Evolutionary conservation across 2,888 invertebrate genomes (phyloP).

Genomic region (Macaria liturata): DNA sequence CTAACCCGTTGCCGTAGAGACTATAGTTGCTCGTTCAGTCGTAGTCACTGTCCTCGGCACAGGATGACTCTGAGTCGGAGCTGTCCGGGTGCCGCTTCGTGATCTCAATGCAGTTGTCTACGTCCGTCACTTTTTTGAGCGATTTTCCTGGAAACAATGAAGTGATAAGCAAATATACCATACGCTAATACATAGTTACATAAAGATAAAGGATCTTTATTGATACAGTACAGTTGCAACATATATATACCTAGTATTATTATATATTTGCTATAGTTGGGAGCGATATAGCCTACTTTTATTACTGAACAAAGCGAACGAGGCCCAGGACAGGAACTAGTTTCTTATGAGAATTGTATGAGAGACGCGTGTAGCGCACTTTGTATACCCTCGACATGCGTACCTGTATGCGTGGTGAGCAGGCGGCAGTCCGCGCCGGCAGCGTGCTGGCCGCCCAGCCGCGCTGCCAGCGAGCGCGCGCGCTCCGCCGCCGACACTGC

Average conservation of each 20-base stretch:
- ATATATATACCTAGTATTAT: too few species aligned
- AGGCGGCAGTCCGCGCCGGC: slow-evolving; percentile 68
- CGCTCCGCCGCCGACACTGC: slow-evolving; percentile 73
- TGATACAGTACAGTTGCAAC: too few species aligned
- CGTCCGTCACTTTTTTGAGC: slow-evolving; percentile 74
- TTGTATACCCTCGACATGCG: not conserved
- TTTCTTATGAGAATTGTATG: too few species aligned
- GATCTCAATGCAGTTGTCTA: slow-evolving; percentile 80
- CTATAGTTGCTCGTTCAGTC: slow-evolving; percentile 48
- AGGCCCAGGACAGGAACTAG: too few species aligned
- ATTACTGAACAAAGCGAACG: too few species aligned
- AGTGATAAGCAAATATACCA: too few species aligned
- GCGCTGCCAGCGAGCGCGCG: slow-evolving; percentile 69
- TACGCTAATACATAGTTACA: too few species aligned
- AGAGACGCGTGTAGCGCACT: too few species aligned
- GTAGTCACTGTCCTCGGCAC: slow-evolving; percentile 69
- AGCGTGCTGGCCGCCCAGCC: slow-evolving; percentile 67
- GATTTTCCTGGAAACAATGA: slow-evolving; percentile 61
- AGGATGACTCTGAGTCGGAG: slow-evolving; percentile 69
- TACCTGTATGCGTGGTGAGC: slow-evolving; percentile 76
- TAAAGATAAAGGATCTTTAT: too few species aligned
- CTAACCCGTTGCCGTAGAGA: not conserved
- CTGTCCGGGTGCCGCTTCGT: slow-evolving; percentile 79
- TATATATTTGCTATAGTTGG: too few species aligned
- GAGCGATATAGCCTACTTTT: too few species aligned